These are phyloP conservation scores for Tenthredo distinguenda DNA, from an alignment of 2,888 invertebrate species.

Conservation along the genomic window DNA sequence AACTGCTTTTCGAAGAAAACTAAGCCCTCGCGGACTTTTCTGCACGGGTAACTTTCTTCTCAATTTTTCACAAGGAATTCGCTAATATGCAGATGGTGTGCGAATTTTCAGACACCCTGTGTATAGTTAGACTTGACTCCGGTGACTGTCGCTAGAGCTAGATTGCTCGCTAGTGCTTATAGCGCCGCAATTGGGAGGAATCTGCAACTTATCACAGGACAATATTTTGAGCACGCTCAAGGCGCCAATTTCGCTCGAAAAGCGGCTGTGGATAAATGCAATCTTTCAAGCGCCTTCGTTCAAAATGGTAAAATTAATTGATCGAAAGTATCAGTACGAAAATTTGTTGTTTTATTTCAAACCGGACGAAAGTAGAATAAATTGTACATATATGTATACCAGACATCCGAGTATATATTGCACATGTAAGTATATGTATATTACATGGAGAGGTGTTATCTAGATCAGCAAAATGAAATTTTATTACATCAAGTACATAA, in stretches of 20 bases:
- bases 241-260: background rate
- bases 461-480: conserved; percentile 13
- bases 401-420: background rate
- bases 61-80: too few relatives aligned
- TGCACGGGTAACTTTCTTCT: too few relatives aligned
- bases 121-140: too few relatives aligned
- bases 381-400: background rate
- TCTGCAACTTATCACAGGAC: background rate
- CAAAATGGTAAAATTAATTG: background rate
- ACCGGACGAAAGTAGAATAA: background rate
- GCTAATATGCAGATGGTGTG: too few relatives aligned
- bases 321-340: background rate
- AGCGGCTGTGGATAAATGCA: background rate
- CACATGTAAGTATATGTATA: background rate
- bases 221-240: background rate
- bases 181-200: background rate
- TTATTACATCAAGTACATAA: conserved; percentile 5
- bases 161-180: background rate
- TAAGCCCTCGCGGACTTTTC: too few relatives aligned
- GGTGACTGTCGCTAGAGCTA: too few relatives aligned
- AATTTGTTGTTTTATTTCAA: background rate
- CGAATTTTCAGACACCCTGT: too few relatives aligned
- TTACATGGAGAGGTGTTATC: background rate
- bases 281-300: background rate
- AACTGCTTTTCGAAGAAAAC: too few relatives aligned